Evolutionary conservation across 2,113 vertebrate species (phyloP), one percentile per base, ranked within the genome.

Genomic region (Mus spicilegus): DNA sequence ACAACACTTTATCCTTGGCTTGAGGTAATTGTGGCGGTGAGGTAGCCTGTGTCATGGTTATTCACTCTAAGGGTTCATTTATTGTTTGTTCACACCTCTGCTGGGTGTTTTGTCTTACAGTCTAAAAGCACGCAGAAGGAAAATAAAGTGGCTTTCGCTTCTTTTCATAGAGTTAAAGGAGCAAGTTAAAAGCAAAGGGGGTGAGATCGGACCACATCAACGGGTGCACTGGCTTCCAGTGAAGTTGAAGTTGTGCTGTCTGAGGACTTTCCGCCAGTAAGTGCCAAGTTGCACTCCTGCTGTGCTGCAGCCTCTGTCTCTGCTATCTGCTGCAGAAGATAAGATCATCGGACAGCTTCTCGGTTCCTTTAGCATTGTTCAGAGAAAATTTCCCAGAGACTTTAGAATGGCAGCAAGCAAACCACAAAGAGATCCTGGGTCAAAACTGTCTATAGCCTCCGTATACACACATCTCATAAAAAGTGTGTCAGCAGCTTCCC

Each of bases 331-430:
- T 89, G 28, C 49, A 80, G 33, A 89, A 87, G 89, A 95, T 97
- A 97, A 91, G 63, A 95, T 94, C 90, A 93, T 46, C 33, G 46
- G n/a, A 54, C 51, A 69, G 36, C 24, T 67, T 94, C 93, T 97
- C 93, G 58, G 85, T 89, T 97, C 65, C 76, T 97, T 96, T 73
- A 82, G 69, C 95, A 88, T 75, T 49, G 28, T 69, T 87, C 22
- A 69, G 24, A 81, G 69, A 19, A 90, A 95, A 96, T 96, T 92
- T 96, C 93, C 93, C 90, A 87, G 84, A 69, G 70, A 89, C 93
- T 91, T 96, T 24, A 97, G 36, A 94, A 82, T 86, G 46, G 65
- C 54, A 95, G 8, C 33, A 82, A 91, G 63, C 58, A 95, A 97
- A 95, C 84, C 94, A 88, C 91, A 86, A 90, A 97, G n/a, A 93